Evolutionary conservation across 53 echinoderm and acorn worm species (phyloP), one percentile per base, ranked within the genome.

Genomic region (Actinopyga echinites): DNA sequence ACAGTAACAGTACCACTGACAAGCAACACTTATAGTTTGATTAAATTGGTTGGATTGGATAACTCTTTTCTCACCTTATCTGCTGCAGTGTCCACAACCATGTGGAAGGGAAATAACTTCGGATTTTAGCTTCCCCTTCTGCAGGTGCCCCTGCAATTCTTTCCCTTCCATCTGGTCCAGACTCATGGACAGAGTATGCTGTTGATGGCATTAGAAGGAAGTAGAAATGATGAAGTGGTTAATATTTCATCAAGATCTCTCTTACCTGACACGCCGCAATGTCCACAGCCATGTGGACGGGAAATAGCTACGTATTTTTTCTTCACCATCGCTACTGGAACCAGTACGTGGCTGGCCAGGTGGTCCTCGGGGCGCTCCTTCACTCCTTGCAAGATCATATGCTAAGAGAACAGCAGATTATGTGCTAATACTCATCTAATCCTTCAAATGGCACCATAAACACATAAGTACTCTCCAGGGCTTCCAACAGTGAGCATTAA

Each of bases 281-380:
- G 57, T 75, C 94, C 94, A 93, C 8, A 93, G 89, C 86, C 91
- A 93, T 22, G 94, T 93, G 33, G 91, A 91, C 5, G 94, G 94
- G 74, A 93, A 93, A 61, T 89, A 86, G 59, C 85, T 93, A 17
- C 94, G 86, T 23, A 92, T 83, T n/a, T 61, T 36, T 40, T 21
- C 71, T 42, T 71, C 71, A 40, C 45, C 22, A 44, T 37, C 45
- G 19, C 40, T 43, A 45, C 3, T 23, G 40, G 42, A 11, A 31
- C 63, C 63, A 63, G 23, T 25, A 22, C 29, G 1, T 0, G 49
- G n/a, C n/a, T n/a, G 40, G 10, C 49, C 49, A 49, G 49, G 0
- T 5, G 49, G 7, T 49, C 40, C 49, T 44, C 11, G 10, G 17
- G 17, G 17, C 9, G 1, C 49, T 0, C 49, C 8, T 8, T 49